Base-by-base conservation (phyloP, 2,113 vertebrate genomes). In the Pristiophorus japonicus region DNA sequence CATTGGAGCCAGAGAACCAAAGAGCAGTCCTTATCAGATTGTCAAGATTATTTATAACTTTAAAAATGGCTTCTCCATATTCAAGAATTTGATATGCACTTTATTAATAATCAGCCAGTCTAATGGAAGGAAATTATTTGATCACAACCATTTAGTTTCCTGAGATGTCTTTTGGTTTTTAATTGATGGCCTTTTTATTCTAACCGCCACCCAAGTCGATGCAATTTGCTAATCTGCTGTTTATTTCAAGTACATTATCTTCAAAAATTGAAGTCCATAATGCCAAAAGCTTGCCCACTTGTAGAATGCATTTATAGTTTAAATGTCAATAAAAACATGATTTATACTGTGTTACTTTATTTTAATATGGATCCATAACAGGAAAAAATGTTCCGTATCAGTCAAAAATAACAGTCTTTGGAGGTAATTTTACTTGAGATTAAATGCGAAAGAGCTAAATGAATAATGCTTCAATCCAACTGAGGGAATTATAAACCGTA, bases 131-230 rank as follows among this genome's bases (percentile, higher is more conserved):
- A 7, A 59, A 55, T 90, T n/a, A 55, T 92, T 38, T 92, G 51
- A 24, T 63, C 90, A 65, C 16, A 93, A 65, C 88, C 90, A 93
- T 38, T 93, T 65, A 65, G 59, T 65, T 66, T 90, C 62, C n/a
- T 65, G 59, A 63, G 51, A 5, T n/a, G 88, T 16, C 63, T 24
- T 30, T 94, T 47, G 24, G 51, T 59, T 24, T 24, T 59, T 59
- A 24, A 90, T 34, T 51, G 30, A 90, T 90, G 51, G 4, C 11
- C 45, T 65, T 62, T 62, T 66, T 47, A 14, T 30, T 70, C 20
- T 4, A 24, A 3, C 22, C 30, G 1, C 4, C 51, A 24, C 59
- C 47, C 47, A 90, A 67, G 10, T 67, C 18, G 24, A 24, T 47
- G 42, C 42, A 66, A 1, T 12, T 20, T 22, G 91, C 63, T 24